A percentile compares a stretch with the other conserved stretches of the same genome.
phyloP scores from a whole-genome alignment of 2,888 invertebrate species.

The Idaea biselata region DNA sequence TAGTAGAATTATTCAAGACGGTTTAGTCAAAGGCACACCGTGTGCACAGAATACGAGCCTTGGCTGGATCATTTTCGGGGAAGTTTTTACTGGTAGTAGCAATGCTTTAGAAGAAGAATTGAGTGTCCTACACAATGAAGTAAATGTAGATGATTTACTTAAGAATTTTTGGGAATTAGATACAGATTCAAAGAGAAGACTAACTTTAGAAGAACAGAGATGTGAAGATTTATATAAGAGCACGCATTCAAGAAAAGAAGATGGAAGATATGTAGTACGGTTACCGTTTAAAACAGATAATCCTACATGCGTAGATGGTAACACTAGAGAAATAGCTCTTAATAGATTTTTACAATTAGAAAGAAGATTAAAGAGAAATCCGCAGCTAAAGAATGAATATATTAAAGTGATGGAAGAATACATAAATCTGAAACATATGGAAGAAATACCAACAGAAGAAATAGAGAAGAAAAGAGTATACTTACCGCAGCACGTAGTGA shows the following conservation, averaged over 20 bases:
- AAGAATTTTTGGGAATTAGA: constrained; percentile 33
- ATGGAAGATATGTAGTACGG: no score
- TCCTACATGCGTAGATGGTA: no score
- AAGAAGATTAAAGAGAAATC: constrained; percentile 16
- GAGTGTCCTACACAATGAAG: constrained; percentile 9
- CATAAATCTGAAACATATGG: constrained; percentile 24
- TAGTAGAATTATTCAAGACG: constrained; percentile 17
- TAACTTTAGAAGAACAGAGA: no score
- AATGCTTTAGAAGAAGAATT: constrained; percentile 3
- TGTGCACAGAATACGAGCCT: constrained; percentile 24
- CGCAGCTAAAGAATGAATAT: constrained; percentile 21
- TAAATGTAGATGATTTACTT: constrained; percentile 20
- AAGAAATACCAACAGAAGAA: constrained; percentile 26
- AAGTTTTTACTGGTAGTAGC: neutral
- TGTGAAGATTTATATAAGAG: no score
- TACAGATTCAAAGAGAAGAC: constrained; percentile 11
- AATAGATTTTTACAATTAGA: constrained; percentile 16
- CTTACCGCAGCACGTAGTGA: constrained; percentile 36
- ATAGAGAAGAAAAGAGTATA: constrained; percentile 23
- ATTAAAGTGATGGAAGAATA: constrained; percentile 29
- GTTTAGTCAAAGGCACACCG: constrained; percentile 15
- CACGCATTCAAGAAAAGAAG: no score
- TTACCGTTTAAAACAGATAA: no score
- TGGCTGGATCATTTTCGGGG: constrained; percentile 29
- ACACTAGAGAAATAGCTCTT: no score